phyloP scores from a whole-genome alignment of 2,888 invertebrate genomes.

The Ypsolopha sequella region DNA sequence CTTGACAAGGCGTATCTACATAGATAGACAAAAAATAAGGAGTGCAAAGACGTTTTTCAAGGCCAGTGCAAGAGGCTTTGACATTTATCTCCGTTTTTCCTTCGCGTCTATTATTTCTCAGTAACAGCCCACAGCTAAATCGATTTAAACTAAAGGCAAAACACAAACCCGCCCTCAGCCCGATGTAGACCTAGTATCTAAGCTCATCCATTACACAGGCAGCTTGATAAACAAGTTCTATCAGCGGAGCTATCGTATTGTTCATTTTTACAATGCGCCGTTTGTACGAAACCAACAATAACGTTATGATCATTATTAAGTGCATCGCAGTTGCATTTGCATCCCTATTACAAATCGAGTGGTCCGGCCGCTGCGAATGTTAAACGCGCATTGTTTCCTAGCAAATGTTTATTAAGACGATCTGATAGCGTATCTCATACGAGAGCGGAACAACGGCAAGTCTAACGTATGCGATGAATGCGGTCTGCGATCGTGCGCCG shows the following conservation, averaged over 20 bases:
- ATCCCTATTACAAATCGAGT: slow-evolving; percentile 27
- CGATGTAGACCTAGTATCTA: no score
- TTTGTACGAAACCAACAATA: neutral
- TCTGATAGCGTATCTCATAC: slow-evolving; percentile 57
- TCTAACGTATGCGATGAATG: slow-evolving; percentile 58
- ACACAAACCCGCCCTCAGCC: no score
- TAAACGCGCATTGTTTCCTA: slow-evolving; percentile 57
- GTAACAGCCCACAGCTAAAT: no score
- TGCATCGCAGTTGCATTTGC: slow-evolving; percentile 6
- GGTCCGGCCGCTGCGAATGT: slow-evolving; percentile 37
- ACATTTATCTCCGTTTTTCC: slow-evolving; percentile 7
- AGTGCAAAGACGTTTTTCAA: no score
- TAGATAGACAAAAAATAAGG: no score
- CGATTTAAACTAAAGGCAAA: no score
- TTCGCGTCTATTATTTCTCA: slow-evolving; percentile 4
- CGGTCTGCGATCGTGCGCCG: slow-evolving; percentile 11
- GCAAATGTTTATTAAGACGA: slow-evolving; percentile 67
- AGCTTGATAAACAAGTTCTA: neutral
- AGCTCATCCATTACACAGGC: no score
- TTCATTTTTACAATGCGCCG: slow-evolving; percentile 3
- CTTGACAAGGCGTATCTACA: no score
- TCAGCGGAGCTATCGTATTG: neutral
- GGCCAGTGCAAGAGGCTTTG: neutral
- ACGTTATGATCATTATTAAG: neutral
- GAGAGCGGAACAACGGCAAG: slow-evolving; percentile 40